Base-by-base conservation (phyloP, 2,888 invertebrate genomes). In the Bellardia bayeri region DNA sequence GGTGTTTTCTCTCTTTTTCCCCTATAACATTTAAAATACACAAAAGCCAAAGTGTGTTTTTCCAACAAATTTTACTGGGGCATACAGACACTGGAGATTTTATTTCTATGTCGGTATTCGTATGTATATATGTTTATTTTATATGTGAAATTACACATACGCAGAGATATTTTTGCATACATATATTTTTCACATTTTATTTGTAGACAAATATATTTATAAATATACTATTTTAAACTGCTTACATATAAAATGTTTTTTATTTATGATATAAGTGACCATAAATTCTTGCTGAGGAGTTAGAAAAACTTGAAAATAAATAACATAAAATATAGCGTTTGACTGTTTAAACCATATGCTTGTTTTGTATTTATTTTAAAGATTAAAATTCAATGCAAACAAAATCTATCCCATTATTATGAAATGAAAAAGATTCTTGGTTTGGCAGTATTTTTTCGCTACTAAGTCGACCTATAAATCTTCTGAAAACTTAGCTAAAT, bases 31-130 rank as follows among this genome's bases (percentile, higher is more conserved):
- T 30, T 74, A 14, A 40, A 74, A 61, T 51, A 75, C 13, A 40
- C 45, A 45, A 82, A 63, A 74, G 56, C 74, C 74, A 69, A 68
- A 72, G 72, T 68, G 85, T 63, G 37, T 75, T 74, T 74, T 71
- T 16, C 58, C 30, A 79, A 74, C 40, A 85, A 80, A 79, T 69
- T 81, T 49, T 81, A 30, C 49, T 58, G 11, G 11, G 9, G 42
- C 33, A 51, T 11, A n/a, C 16, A 40, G 45, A 81, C 54, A 72
- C 63, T 33, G 33, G 5, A 33, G 3, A 33, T 3, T 33, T 1
- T 33, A 4, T 37, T 37, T 37, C 37, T 23, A 56, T 51, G 45
- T 3, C 3, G 2, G 9, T 64, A 6, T n/a, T 40, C 14, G 16
- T 13, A 9, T 56, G 2, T 23, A 23, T 23, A 6, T 23, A 23